Conservation (phyloP, 2,888 invertebrate species). For the Drosophila fungiperda region DNA sequence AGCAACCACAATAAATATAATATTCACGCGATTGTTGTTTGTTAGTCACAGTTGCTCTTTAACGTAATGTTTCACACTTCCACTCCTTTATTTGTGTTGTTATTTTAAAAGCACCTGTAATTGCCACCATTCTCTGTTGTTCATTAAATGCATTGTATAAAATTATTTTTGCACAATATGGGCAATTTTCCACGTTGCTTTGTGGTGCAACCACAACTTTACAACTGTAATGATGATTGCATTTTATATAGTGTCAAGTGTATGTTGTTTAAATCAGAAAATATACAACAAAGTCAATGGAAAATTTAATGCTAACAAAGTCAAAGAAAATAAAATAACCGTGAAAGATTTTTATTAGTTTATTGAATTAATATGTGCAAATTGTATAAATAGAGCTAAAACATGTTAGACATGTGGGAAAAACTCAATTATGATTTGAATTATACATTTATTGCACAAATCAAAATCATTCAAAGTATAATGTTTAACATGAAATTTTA, state of each 20-base stretch:
- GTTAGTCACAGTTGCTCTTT: constrained; percentile 35
- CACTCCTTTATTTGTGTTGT: constrained; percentile 21
- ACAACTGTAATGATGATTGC: constrained; percentile 18
- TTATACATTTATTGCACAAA: background rate
- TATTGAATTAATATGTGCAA: background rate
- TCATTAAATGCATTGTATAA: constrained; percentile 57
- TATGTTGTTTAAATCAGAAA: background rate
- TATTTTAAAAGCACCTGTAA: constrained; percentile 42
- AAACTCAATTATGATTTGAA: background rate
- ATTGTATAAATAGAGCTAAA: background rate
- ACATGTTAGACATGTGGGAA: background rate
- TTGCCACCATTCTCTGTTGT: constrained; percentile 57
- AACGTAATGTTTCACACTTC: constrained; percentile 15
- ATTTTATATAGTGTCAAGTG: constrained; percentile 29
- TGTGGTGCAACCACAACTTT: constrained; percentile 34
- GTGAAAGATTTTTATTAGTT: background rate
- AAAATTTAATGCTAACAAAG: background rate
- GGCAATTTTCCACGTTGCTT: constrained; percentile 44
- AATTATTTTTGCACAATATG: constrained; percentile 40
- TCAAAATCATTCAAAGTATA: background rate
- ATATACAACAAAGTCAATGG: constrained; percentile 8
- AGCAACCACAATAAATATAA: constrained; percentile 55
- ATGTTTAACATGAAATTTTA: background rate
- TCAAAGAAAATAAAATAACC: background rate
- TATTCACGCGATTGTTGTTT: constrained; percentile 31